Evolutionary conservation across 2,797 vertebrate genomes (phyloP).

Genomic region (Pipistrellus nathusii): DNA sequence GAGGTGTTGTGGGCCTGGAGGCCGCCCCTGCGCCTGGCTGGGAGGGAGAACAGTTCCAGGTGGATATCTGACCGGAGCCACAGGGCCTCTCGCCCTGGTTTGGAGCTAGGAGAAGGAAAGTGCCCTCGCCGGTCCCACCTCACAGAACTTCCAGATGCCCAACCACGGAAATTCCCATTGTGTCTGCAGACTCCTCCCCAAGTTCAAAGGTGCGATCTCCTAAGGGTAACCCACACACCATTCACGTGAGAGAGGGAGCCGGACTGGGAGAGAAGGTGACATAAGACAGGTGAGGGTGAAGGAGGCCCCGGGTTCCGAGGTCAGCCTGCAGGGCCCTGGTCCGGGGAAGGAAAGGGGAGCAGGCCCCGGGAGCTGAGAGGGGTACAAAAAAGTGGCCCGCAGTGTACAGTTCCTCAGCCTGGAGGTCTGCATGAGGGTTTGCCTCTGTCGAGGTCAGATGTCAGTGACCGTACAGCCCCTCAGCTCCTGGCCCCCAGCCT

Average conservation of each 20-base stretch:
- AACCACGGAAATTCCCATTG: background rate
- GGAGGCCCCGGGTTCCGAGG: background rate
- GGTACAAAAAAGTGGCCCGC: background rate
- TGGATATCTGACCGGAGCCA: background rate
- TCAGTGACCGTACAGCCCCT: background rate
- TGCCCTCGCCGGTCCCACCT: background rate
- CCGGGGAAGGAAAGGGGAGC: background rate
- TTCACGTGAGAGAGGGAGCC: background rate
- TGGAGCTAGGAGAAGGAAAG: background rate
- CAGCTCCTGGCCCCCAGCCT: background rate
- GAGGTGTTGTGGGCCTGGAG: slow-evolving; percentile 71
- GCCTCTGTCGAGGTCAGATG: background rate
- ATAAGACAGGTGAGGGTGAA: background rate
- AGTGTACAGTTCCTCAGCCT: background rate
- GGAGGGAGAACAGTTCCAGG: background rate
- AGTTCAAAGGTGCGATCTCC: background rate
- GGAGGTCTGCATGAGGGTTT: rapidly evolving
- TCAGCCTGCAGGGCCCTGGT: background rate
- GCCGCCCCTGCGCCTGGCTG: slow-evolving; percentile 62
- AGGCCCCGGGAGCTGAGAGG: background rate
- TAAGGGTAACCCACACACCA: rapidly evolving
- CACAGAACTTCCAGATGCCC: background rate
- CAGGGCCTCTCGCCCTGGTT: background rate
- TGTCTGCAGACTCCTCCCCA: background rate
- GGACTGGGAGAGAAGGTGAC: background rate